phyloP scores from a whole-genome alignment of 2,797 vertebrate genomes.

The Hybognathus amarus region DNA sequence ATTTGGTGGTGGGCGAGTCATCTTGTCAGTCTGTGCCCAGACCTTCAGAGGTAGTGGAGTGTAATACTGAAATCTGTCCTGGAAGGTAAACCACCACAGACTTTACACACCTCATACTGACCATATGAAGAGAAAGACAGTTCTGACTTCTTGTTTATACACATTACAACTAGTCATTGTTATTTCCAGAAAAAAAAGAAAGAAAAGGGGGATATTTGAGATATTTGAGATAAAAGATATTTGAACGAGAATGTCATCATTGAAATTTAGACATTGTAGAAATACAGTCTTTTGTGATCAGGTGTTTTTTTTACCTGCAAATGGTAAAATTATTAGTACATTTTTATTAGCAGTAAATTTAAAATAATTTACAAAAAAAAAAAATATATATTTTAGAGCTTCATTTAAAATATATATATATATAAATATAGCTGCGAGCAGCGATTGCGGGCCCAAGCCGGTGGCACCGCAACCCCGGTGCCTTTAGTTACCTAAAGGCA shows the following conservation, averaged over 20 bases:
- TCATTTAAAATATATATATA: neutral
- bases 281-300: neutral
- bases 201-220: neutral
- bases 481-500: no score
- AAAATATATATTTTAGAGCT: neutral
- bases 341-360: neutral
- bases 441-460: no score
- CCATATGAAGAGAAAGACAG: neutral
- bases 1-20: slow-evolving; percentile 10
- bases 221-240: no score
- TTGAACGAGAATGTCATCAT: neutral
- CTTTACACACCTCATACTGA: neutral
- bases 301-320: no score
- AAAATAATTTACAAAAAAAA: neutral
- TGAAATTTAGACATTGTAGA: neutral
- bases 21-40: slow-evolving; percentile 6
- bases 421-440: no score
- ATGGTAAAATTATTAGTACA: neutral
- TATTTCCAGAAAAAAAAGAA: neutral
- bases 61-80: slow-evolving; percentile 70
- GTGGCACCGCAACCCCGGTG: no score
- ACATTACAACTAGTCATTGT: neutral
- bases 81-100: slow-evolving; percentile 72
- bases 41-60: slow-evolving; percentile 7
- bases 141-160: neutral